A percentile compares a stretch with the other conserved stretches of the same genome.
Evolutionary conservation across 2,888 invertebrate species (phyloP).

Genomic region (Antheraea assamensis): DNA sequence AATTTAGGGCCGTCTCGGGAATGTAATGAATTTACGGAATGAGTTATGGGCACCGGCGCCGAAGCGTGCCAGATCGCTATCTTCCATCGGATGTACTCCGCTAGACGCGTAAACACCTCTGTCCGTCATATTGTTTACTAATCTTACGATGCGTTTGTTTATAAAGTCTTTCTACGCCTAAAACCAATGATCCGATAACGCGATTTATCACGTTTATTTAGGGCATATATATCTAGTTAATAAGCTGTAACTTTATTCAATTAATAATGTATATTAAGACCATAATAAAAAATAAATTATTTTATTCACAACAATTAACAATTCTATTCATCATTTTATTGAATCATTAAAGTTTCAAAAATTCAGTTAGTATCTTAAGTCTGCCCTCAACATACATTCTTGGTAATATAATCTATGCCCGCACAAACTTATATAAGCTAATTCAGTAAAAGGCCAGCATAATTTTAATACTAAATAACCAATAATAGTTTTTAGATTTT

Average conservation of each 20-base stretch:
- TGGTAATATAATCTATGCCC: too few relatives aligned
- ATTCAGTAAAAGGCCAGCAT: too few relatives aligned
- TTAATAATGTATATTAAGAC: not conserved
- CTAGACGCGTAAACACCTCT: constrained; percentile 61
- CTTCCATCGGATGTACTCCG: constrained; percentile 56
- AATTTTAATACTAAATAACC: too few relatives aligned
- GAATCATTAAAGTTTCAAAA: too few relatives aligned
- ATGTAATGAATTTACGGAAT: constrained; percentile 76
- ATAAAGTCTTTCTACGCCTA: constrained; percentile 48
- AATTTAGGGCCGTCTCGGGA: constrained; percentile 77
- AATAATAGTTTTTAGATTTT: too few relatives aligned
- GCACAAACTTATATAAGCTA: too few relatives aligned
- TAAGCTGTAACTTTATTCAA: not conserved
- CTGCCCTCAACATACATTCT: too few relatives aligned
- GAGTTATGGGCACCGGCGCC: constrained; percentile 73
- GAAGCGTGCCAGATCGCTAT: constrained; percentile 69
- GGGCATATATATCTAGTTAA: not conserved
- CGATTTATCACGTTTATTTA: constrained; percentile 6
- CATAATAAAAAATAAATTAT: too few relatives aligned
- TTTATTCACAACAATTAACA: too few relatives aligned
- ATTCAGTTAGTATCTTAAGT: too few relatives aligned
- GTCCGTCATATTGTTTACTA: constrained; percentile 60
- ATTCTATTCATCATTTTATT: too few relatives aligned
- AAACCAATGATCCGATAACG: constrained; percentile 34
- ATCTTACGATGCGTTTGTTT: constrained; percentile 47